Base-by-base conservation (phyloP, 1,140 invertebrate species). In the Drosophila aff. region DNA sequence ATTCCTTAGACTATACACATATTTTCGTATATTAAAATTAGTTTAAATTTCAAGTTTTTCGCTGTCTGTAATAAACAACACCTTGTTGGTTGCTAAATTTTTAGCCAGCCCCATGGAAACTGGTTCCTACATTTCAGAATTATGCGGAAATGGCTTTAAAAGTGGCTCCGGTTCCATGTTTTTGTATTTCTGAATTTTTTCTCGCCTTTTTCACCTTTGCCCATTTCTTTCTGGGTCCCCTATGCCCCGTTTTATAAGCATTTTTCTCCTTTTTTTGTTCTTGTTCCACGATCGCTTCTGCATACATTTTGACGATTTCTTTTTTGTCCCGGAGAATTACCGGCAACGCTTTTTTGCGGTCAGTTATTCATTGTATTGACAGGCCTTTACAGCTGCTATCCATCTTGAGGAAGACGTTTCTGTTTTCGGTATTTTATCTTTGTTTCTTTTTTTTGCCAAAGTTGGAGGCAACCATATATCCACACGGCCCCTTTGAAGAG, bases 71-170 rank as follows among this genome's bases (percentile, higher is more conserved):
- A 57, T 57, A n/a, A 57, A 57, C 53, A 57, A 57, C 53, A 57
- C 53, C 53, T 57, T 57, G 36, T 57, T 57, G 53, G 49, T 76
- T 76, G 78, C 75, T 77, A 58, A 76, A 77, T 77, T 62, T 64
- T 64, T 57, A 81, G 43, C 49, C 71, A 71, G 50, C 60, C 36
- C 52, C 71, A 83, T 38, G 23, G 31, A 74, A 87, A 87, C 83
- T 89, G 82, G 80, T 87, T 87, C 81, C 76, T 63, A 59, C 55
- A 61, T 71, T 83, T 78, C 67, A 90, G 81, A 87, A 87, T 84
- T 76, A 89, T 87, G 84, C 84, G 84, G 81, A 87, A 87, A 87
- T 89, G 63, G 59, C 67, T 79, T 79, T 62, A 55, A 81, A 69
- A 76, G 76, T 71, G 63, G 63, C 53, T 75, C 47, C 50, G 52